Evolutionary conservation across 2,888 invertebrate species (phyloP).

Genomic region (Hermodice carunculata): DNA sequence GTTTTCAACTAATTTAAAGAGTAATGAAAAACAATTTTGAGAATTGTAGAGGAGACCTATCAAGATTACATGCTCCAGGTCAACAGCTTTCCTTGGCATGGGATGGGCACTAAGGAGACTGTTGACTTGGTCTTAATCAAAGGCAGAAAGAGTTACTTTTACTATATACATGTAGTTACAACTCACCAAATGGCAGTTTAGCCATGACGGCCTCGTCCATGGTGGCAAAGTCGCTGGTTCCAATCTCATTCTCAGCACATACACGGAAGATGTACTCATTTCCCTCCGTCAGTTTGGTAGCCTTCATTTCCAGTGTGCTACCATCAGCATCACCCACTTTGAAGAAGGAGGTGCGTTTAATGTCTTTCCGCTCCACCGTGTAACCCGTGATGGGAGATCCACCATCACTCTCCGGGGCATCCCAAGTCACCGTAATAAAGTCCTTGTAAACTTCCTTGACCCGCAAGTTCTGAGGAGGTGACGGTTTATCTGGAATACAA

Average conservation of each 20-base stretch:
- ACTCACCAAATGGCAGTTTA: constrained; percentile 36
- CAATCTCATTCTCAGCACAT: constrained; percentile 88
- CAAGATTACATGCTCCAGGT: too few species aligned
- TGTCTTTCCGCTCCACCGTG: constrained; percentile 72
- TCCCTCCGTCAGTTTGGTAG: constrained; percentile 78
- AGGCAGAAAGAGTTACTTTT: too few species aligned
- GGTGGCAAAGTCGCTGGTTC: constrained; percentile 84
- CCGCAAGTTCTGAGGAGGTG: constrained; percentile 59
- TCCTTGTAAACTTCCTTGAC: constrained; percentile 56
- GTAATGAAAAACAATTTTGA: too few species aligned
- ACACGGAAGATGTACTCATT: constrained; percentile 88
- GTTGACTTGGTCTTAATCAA: too few species aligned
- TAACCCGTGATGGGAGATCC: constrained; percentile 62
- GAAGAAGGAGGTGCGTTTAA: constrained; percentile 14
- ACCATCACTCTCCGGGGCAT: constrained; percentile 69
- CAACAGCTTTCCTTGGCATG: too few species aligned
- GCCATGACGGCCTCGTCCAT: constrained; percentile 77
- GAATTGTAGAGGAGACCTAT: too few species aligned
- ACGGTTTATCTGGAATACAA: constrained; percentile 48
- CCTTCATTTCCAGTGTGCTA: constrained; percentile 33
- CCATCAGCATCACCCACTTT: neutral
- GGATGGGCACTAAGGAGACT: too few species aligned
- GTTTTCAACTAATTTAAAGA: too few species aligned
- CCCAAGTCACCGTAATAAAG: constrained; percentile 65
- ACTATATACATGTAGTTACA: neutral